Percentiles rank a stretch among this genome's conserved stretches.
Evolutionary conservation across 2,113 vertebrate genomes (phyloP).

Genomic region (Rhagologus leucostigma): DNA sequence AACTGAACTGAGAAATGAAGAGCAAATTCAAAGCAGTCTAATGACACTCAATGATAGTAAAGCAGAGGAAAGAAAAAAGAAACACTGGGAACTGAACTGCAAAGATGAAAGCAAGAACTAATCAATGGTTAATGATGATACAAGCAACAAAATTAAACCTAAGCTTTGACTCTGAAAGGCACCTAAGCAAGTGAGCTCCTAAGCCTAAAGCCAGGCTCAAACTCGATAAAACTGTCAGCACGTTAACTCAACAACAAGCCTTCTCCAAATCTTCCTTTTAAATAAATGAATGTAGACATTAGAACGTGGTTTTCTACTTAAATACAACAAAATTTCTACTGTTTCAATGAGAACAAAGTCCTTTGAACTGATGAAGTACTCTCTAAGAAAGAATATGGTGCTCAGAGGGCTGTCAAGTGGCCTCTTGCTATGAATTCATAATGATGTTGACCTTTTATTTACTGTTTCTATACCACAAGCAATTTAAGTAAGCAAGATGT

Average conservation of each 20-base stretch:
- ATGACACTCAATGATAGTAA: neutral
- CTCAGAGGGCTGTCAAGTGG: neutral
- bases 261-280: neutral
- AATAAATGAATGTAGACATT: neutral
- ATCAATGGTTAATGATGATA: neutral
- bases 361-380: neutral
- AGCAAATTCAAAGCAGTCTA: neutral
- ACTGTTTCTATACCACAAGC: neutral
- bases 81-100: neutral
- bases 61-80: neutral
- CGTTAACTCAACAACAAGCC: neutral
- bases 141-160: neutral
- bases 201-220: neutral
- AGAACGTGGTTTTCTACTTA: neutral
- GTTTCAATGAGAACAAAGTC: neutral
- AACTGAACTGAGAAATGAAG: neutral
- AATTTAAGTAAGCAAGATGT: neutral
- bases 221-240: neutral
- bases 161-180: neutral
- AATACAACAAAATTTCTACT: neutral
- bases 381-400: neutral
- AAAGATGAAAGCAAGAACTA: neutral
- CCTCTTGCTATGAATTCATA: neutral
- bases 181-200: neutral
- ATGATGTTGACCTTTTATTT: neutral